Evolutionary conservation across 64 coral and sea anemone genomes (phyloP).

Genomic region (Astreopora myriophthalma): DNA sequence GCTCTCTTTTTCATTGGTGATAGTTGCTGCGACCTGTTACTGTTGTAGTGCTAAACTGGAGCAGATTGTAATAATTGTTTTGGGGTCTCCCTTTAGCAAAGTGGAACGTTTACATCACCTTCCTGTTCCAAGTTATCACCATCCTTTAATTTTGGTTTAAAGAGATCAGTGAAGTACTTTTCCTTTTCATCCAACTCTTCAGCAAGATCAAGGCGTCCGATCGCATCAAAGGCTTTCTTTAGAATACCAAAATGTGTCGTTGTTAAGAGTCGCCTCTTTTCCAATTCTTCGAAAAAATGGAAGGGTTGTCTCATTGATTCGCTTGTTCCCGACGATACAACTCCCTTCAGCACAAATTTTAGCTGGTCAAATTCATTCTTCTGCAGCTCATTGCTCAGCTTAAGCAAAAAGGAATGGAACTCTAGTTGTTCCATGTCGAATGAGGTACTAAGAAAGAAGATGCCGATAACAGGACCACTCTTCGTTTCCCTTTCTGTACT

Average conservation of each 20-base stretch:
- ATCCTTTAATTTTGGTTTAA: background rate
- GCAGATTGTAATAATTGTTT: too few species aligned
- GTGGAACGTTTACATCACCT: background rate
- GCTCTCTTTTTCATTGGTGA: too few species aligned
- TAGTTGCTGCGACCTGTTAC: too few species aligned
- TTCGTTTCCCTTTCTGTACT: too few species aligned
- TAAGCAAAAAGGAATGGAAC: background rate
- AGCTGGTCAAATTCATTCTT: background rate
- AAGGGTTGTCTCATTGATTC: background rate
- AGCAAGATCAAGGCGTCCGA: constrained; percentile 11
- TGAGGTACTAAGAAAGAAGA: too few species aligned
- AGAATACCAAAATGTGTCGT: background rate
- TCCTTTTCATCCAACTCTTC: background rate
- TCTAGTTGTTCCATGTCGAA: background rate
- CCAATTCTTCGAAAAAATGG: background rate
- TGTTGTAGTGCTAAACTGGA: too few species aligned
- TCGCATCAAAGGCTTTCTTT: background rate
- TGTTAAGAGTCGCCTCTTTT: background rate
- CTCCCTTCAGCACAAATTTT: background rate
- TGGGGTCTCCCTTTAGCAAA: too few species aligned
- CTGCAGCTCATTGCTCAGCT: background rate
- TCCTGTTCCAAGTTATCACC: background rate
- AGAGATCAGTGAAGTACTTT: background rate
- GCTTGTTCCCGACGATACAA: background rate
- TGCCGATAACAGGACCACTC: too few species aligned